phyloP scores from a whole-genome alignment of 2,888 invertebrate species.

The Ophion obscuratus region DNA sequence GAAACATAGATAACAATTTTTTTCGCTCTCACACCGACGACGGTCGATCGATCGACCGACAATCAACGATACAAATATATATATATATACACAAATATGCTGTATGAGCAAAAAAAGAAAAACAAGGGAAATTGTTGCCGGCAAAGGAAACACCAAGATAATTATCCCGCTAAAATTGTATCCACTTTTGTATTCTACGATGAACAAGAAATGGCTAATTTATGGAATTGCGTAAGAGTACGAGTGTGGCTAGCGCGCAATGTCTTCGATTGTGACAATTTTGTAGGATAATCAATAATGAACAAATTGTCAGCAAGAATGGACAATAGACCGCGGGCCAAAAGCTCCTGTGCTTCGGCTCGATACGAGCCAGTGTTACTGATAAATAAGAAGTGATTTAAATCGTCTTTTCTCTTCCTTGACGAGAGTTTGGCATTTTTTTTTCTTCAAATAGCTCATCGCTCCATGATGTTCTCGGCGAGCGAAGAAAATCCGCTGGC shows the following conservation, averaged over 20 bases:
- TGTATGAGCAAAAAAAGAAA: neutral
- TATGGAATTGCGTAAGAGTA: too few species aligned
- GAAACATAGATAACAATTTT: neutral
- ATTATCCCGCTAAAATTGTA: neutral
- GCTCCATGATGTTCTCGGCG: slow-evolving; percentile 63
- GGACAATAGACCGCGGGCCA: neutral
- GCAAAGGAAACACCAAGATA: neutral
- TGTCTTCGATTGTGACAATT: too few species aligned
- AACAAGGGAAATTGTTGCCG: neutral
- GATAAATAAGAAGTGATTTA: neutral
- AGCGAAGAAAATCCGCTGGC: slow-evolving; percentile 61
- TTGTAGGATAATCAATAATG: too few species aligned
- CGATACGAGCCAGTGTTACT: slow-evolving; percentile 41
- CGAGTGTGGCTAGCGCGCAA: too few species aligned
- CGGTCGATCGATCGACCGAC: neutral
- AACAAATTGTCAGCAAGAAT: neutral
- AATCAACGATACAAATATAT: slow-evolving; percentile 1
- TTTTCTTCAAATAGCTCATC: slow-evolving; percentile 54
- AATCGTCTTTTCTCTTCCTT: too few species aligned
- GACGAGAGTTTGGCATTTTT: neutral
- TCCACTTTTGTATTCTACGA: neutral
- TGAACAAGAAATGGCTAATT: too few species aligned
- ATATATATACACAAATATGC: neutral
- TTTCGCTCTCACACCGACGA: neutral
- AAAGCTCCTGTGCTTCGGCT: neutral